Evolutionary conservation across 2,797 vertebrate species (phyloP).

Genomic region (Streptopelia turtur): DNA sequence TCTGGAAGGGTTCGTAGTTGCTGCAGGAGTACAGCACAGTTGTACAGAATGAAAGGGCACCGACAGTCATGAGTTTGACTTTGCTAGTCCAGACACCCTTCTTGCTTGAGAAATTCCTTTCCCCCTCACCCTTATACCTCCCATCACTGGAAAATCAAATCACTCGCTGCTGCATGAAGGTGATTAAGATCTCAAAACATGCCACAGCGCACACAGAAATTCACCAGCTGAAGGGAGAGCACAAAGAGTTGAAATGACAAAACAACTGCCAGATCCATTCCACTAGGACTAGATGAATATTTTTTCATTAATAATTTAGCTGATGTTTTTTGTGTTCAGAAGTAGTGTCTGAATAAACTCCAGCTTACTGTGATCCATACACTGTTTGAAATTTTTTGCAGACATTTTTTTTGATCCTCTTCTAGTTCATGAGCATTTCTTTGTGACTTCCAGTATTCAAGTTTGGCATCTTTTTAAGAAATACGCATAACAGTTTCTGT

Average conservation of each 20-base stretch:
- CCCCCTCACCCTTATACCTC: background rate
- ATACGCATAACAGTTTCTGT: background rate
- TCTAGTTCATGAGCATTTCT: background rate
- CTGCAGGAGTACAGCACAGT: background rate
- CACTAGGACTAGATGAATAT: background rate
- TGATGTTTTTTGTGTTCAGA: background rate
- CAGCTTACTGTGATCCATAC: background rate
- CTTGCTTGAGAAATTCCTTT: background rate
- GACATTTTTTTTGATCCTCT: background rate
- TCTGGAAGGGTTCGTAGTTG: background rate
- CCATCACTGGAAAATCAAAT: background rate
- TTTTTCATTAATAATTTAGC: background rate
- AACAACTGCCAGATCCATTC: background rate
- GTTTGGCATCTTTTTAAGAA: background rate
- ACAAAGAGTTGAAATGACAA: background rate
- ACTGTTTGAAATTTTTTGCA: background rate
- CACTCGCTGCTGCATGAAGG: background rate
- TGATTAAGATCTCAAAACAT: background rate
- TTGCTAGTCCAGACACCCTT: background rate
- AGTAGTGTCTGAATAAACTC: background rate
- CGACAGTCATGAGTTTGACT: background rate
- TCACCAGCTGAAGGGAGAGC: background rate
- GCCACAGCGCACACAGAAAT: background rate
- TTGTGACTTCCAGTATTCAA: background rate
- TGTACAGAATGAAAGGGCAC: background rate